Conservation (phyloP, 2,888 invertebrate genomes). For the Antitype chi region DNA sequence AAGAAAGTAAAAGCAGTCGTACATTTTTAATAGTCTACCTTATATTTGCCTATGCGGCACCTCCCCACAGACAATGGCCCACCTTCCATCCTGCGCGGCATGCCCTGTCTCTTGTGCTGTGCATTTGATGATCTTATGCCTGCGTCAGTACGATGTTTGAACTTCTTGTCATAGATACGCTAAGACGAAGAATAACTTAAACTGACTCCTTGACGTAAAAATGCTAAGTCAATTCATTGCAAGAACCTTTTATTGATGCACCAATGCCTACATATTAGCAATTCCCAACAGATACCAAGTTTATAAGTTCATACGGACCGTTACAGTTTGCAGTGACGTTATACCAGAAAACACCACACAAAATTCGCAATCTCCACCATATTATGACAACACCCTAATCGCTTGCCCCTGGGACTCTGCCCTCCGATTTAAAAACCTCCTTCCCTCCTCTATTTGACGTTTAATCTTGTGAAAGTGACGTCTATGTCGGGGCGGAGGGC, state of each 20-base stretch:
- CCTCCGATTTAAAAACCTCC: slow-evolving; percentile 80
- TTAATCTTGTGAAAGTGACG: slow-evolving; percentile 84
- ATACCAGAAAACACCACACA: slow-evolving; percentile 9
- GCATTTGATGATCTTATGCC: too few relatives aligned
- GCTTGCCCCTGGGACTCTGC: slow-evolving; percentile 64
- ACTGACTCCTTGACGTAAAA: background rate
- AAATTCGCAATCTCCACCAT: slow-evolving; percentile 60
- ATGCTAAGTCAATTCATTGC: too few relatives aligned
- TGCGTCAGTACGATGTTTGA: too few relatives aligned
- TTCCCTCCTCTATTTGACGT: slow-evolving; percentile 78
- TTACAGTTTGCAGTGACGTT: background rate
- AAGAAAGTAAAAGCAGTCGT: background rate
- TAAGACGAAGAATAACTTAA: too few relatives aligned
- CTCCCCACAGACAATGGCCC: too few relatives aligned
- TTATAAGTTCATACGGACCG: background rate
- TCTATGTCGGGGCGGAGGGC: slow-evolving; percentile 67
- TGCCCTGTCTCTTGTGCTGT: too few relatives aligned
- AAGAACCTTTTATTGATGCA: background rate
- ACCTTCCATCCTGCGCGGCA: too few relatives aligned
- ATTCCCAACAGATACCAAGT: background rate
- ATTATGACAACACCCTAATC: slow-evolving; percentile 60
- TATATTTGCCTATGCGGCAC: too few relatives aligned
- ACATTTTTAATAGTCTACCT: background rate
- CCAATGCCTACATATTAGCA: background rate
- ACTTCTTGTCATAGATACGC: too few relatives aligned